Conservation (phyloP, 2,113 vertebrate species). For the Isichthys henryi region DNA sequence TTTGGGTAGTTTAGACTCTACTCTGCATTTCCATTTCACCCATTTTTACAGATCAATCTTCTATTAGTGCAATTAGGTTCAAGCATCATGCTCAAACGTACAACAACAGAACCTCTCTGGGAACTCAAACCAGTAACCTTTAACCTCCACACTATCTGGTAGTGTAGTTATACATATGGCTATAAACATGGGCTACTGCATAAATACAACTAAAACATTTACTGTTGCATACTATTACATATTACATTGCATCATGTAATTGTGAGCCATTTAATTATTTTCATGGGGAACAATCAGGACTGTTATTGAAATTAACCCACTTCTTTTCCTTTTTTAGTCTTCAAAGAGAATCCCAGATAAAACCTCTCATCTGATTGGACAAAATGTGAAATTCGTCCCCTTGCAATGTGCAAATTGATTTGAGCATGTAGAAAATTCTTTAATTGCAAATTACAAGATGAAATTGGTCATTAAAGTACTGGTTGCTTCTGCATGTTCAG, state of each 20-base stretch:
- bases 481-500: neutral
- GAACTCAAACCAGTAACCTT: neutral
- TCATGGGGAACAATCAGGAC: neutral
- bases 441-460: neutral
- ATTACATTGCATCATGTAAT: neutral
- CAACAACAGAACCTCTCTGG: neutral
- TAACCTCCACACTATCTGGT: neutral
- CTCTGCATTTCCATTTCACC: neutral
- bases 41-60: neutral
- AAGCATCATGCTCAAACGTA: neutral
- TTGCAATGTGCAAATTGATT: neutral
- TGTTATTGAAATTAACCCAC: neutral
- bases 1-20: neutral
- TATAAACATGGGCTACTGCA: neutral
- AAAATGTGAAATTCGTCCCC: neutral
- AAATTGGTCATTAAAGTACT: neutral
- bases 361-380: neutral
- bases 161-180: neutral
- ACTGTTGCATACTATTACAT: neutral
- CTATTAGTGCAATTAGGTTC: neutral
- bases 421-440: neutral
- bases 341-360: neutral
- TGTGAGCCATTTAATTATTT: neutral
- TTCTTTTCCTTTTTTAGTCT: neutral
- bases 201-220: neutral